A percentile compares a stretch with the other conserved stretches of the same genome.
phyloP scores from a whole-genome alignment of 23 tunicate genomes.

The Trididemnum nubilum region DNA sequence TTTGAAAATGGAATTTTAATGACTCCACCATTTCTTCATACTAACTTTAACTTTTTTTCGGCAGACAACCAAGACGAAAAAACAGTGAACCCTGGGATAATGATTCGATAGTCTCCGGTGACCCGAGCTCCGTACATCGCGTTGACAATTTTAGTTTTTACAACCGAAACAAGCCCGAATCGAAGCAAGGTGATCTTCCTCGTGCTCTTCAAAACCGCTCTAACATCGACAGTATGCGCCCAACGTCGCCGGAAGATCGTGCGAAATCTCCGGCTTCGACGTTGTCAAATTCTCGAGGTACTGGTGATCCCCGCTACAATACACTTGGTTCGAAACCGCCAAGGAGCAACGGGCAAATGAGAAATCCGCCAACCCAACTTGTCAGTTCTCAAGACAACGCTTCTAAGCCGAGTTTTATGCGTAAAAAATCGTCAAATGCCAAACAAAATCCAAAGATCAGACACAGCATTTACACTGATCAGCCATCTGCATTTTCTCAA shows the following conservation, averaged over 20 bases:
- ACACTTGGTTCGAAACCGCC: background rate
- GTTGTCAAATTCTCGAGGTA: background rate
- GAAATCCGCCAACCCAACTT: background rate
- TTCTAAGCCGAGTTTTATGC: background rate
- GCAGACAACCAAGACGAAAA: constrained; percentile 16
- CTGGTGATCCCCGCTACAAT: background rate
- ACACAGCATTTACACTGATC: constrained; percentile 64
- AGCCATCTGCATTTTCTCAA: constrained; percentile 42
- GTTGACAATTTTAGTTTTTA: constrained; percentile 63
- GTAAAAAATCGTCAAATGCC: background rate
- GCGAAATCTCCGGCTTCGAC: background rate
- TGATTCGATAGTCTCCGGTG: background rate
- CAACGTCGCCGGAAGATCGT: background rate
- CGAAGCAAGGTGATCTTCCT: background rate
- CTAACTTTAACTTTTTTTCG: too few species aligned
- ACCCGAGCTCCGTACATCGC: constrained; percentile 5
- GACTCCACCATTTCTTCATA: too few species aligned
- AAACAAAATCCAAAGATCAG: constrained; percentile 1
- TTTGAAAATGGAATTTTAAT: too few species aligned
- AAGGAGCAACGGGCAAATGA: background rate
- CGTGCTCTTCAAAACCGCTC: background rate
- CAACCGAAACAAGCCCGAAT: constrained; percentile 71
- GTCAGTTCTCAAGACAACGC: background rate
- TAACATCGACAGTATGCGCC: background rate
- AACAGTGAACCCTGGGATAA: background rate